phyloP scores from a whole-genome alignment of 1,140 invertebrate genomes.

The Diorhabda sublineata region DNA sequence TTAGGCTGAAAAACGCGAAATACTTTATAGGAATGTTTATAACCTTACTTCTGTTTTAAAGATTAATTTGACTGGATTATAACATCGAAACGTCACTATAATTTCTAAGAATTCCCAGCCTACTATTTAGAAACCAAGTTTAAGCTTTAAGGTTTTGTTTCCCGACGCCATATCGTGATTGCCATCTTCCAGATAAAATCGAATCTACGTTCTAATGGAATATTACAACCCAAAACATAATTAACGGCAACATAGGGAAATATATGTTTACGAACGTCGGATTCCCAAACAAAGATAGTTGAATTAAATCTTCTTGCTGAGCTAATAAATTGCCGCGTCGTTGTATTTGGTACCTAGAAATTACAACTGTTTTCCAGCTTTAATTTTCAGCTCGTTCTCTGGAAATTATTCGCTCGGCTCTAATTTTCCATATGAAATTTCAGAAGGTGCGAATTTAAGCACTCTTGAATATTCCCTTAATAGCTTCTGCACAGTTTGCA shows the following conservation, averaged over 20 bases:
- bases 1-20: too few relatives aligned
- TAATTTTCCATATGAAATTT: background rate
- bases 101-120: too few relatives aligned
- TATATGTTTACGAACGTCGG: background rate
- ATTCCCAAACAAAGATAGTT: background rate
- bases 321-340: background rate
- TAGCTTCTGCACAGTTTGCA: too few relatives aligned
- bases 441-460: background rate
- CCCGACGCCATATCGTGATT: background rate
- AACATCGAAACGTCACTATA: too few relatives aligned
- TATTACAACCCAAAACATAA: too few relatives aligned
- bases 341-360: conserved; percentile 1
- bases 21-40: too few relatives aligned
- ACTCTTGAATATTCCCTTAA: background rate
- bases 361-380: conserved; percentile 2
- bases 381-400: background rate
- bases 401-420: background rate
- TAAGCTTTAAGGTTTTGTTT: too few relatives aligned
- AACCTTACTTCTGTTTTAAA: too few relatives aligned
- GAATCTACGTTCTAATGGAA: background rate
- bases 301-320: background rate
- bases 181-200: background rate
- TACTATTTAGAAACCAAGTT: too few relatives aligned
- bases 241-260: background rate
- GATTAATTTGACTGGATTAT: too few relatives aligned